These are phyloP conservation scores for Centruroides sculpturatus DNA, from an alignment of 1,140 invertebrate genomes.

Conservation along the genomic window DNA sequence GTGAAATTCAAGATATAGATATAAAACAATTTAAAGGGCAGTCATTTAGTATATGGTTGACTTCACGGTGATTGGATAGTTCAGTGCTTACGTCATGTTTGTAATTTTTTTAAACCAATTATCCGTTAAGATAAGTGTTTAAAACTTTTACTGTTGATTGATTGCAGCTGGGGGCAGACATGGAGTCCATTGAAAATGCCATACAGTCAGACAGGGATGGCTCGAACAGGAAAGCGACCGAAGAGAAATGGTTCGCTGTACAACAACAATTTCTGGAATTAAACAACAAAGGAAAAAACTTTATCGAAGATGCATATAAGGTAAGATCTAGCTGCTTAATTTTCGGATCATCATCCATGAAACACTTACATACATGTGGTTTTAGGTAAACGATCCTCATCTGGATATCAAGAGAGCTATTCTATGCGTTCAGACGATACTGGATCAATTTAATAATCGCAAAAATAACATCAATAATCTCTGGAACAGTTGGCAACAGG, in stretches of 20 bases:
- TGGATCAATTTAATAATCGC: slow-evolving; percentile 50
- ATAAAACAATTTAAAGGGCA: too few relatives aligned
- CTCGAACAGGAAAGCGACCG: slow-evolving; percentile 28
- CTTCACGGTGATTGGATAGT: too few relatives aligned
- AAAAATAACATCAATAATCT: slow-evolving; percentile 48
- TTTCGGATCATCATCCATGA: too few relatives aligned
- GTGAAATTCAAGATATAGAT: too few relatives aligned
- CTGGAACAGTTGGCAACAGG: slow-evolving; percentile 51
- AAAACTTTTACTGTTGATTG: too few relatives aligned
- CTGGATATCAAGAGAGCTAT: slow-evolving; percentile 52
- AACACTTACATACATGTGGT: too few relatives aligned
- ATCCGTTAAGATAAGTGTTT: too few relatives aligned
- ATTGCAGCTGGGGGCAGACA: too few relatives aligned
- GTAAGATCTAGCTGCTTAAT: slow-evolving; percentile 30
- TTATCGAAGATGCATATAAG: slow-evolving; percentile 46
- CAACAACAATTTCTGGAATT: slow-evolving; percentile 43
- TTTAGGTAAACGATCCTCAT: slow-evolving; percentile 53
- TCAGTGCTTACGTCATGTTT: too few relatives aligned
- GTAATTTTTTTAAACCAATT: too few relatives aligned
- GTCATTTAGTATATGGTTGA: too few relatives aligned
- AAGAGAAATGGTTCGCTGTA: slow-evolving; percentile 45
- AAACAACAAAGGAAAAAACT: slow-evolving; percentile 45
- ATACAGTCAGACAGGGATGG: slow-evolving; percentile 19
- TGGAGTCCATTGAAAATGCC: too few relatives aligned
- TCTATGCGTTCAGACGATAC: slow-evolving; percentile 48